Base-by-base conservation (phyloP, 2,888 invertebrate species). In the Pecten maximus region DNA sequence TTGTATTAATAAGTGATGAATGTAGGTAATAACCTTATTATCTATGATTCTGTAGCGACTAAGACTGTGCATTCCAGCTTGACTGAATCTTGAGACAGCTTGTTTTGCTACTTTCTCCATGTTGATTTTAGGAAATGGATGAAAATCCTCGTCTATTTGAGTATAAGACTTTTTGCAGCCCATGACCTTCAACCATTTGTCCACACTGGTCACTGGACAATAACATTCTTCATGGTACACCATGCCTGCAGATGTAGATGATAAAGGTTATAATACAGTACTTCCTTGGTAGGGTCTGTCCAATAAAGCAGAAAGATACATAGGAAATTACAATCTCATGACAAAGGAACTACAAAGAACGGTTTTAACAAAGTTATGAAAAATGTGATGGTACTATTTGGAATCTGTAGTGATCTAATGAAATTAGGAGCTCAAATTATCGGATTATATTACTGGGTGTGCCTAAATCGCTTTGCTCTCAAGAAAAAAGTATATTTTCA, bases 1-100 rank as follows among this genome's bases (percentile, higher is more conserved):
- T 87, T 35, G 12, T 35, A 40, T 40, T 15, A 19, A 4, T 12
- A 16, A 88, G 44, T 16, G 35, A 48, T 2, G 35, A 87, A 40
- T 40, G n/a, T n/a, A n/a, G 90, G 16, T 95, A 28, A 10, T 74
- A 35, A 97, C 97, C 96, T 98, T 97, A 97, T 99, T 99, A 93
- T 98, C 97, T 96, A 98, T 98, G 15, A 99, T 97, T 15, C 98
- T 97, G 97, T 99, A 99, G 96, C 99, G 98, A 96, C 99, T 99
- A 95, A 99, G 97, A 95, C 99, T 99, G 93, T 98, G 96, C 92
- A 98, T 98, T 92, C 98, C 98, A 0, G 98, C 98, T 93, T 98
- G 98, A 96, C 98, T 97, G 96, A 98, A 99, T 93, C 97, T 97
- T 93, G 98, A 96, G 88, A 98, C 96, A 35, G 98, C 97, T 96